Base-by-base conservation (phyloP, 2,797 vertebrate species). In the Lophotriccus pileatus region DNA sequence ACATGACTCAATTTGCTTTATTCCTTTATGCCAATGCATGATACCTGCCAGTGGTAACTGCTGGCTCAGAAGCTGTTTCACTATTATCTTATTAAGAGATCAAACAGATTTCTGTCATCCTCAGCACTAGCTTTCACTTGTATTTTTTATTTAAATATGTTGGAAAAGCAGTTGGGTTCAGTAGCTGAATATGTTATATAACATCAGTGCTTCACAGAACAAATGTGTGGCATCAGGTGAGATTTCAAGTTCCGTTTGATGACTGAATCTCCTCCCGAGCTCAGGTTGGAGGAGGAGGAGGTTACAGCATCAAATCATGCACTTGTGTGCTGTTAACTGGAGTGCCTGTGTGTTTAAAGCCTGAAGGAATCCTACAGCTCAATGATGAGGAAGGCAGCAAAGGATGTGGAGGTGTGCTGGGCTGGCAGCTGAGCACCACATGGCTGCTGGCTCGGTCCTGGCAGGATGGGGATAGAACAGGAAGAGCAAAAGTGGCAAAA, bases 161-260 rank as follows among this genome's bases (percentile, higher is more conserved):
- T 94, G 79, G 68, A 84, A 95, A 92, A 92, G 88, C 43, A 34
- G 7, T 37, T 84, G 46, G 44, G 39, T 93, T 94, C n/a, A 50
- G 82, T 47, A 74, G 81, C 63, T 84, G 67, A 53, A 36, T 89
- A 34, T 83, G 28, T 83, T 87, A 49, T 46, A 20, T 37, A 88
- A 68, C 74, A 92, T 95, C 75, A 68, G 62, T 41, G 50, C 90
- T 95, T 93, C 81, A 32, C 94, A 87, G 75, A 87, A 58, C 56
- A 88, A 94, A 60, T 55, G 34, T 69, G 81, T 70, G 69, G 82
- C 72, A 70, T 93, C 78, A 76, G 60, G 37, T 46, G 86, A 85
- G 77, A 52, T 74, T 77, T 80, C 27, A 47, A 70, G 34, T 80
- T 69, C 50, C 7, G 3, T 86, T 41, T 50, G 58, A 77, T 60